Conservation (phyloP, 2,797 vertebrate species). For the Pantherophis alleghaniensis region DNA sequence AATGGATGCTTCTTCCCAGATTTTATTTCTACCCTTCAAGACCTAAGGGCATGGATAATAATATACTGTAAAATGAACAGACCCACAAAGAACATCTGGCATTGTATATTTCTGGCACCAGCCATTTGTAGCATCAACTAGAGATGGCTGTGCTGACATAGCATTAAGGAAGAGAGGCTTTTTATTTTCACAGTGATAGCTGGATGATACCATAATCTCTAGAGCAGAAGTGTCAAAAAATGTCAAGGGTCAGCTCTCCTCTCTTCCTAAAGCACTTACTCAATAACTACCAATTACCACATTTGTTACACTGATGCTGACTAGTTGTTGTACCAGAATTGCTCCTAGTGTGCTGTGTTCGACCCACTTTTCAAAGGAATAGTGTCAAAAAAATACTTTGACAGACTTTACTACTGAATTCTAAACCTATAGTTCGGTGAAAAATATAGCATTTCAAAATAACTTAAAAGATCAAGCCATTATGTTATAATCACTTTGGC, state of each 20-base stretch:
- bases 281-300: neutral
- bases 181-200: neutral
- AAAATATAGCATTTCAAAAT: neutral
- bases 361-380: neutral
- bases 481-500: neutral
- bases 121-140: neutral
- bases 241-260: neutral
- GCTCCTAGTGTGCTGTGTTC: neutral
- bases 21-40: neutral
- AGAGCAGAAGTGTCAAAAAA: neutral
- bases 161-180: neutral
- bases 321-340: neutral
- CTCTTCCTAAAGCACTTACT: neutral
- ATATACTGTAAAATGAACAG: neutral
- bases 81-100: neutral
- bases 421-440: neutral
- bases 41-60: neutral
- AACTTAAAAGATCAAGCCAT: neutral
- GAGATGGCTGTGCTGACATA: neutral
- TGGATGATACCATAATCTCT: neutral
- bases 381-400: neutral
- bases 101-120: neutral
- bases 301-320: neutral
- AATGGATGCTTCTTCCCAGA: neutral
- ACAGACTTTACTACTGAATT: neutral